phyloP scores from a whole-genome alignment of 2,797 vertebrate genomes.

The Ceyx erithaca region DNA sequence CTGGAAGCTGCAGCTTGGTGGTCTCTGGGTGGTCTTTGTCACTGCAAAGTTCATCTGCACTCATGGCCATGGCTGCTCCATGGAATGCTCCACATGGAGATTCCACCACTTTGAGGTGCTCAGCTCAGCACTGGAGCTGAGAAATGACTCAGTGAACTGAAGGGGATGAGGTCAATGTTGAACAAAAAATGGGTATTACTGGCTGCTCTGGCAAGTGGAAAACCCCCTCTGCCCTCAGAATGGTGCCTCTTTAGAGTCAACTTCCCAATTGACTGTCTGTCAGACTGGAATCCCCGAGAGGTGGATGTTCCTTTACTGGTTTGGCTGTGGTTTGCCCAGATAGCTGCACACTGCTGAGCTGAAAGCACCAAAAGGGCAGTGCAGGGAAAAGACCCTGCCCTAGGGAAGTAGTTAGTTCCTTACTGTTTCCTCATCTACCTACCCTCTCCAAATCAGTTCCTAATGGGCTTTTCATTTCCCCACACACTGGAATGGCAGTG shows the following conservation, averaged over 20 bases:
- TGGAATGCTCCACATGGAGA: not conserved
- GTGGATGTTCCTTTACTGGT: not conserved
- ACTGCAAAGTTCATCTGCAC: not conserved
- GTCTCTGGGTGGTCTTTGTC: not conserved
- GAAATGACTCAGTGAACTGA: not conserved
- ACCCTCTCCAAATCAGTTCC: not conserved
- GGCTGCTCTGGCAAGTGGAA: not conserved
- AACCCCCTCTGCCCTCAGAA: not conserved
- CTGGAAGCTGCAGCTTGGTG: not conserved
- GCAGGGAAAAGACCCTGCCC: not conserved
- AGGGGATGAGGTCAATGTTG: not conserved
- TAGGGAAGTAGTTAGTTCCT: not conserved
- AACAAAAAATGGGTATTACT: not conserved
- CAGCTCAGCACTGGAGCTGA: not conserved
- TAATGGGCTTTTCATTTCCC: not conserved
- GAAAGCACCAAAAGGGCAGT: not conserved
- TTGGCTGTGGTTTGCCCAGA: not conserved
- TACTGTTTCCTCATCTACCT: not conserved
- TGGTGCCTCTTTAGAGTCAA: not conserved
- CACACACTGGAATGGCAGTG: not conserved
- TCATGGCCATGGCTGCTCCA: not conserved
- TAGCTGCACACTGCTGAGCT: not conserved
- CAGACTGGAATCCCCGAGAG: not conserved
- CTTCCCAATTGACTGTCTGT: not conserved
- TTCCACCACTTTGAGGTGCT: not conserved